Conservation (phyloP, 2,888 invertebrate genomes). For the Hypsopygia costalis region DNA sequence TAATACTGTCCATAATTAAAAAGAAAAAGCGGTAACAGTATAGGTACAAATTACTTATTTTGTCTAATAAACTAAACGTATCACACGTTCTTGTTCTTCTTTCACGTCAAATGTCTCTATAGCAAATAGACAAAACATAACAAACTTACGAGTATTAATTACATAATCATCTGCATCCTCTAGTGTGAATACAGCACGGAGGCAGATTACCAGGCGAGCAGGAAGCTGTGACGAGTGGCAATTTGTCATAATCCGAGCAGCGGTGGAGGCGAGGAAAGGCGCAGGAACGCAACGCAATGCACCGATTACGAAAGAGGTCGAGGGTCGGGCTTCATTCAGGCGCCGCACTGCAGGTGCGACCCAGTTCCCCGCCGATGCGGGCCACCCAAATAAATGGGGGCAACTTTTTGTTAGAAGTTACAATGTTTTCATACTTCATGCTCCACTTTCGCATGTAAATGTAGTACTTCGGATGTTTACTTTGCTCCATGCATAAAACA, state of each 20-base stretch:
- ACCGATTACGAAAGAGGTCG: slow-evolving; percentile 46
- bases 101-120: too few species aligned
- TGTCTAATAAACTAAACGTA: too few species aligned
- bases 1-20: too few species aligned
- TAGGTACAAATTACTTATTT: too few species aligned
- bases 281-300: slow-evolving; percentile 35
- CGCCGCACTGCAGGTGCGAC: slow-evolving; percentile 71
- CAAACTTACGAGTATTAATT: too few species aligned
- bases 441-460: neutral
- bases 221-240: slow-evolving; percentile 3
- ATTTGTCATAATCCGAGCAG: slow-evolving; percentile 7
- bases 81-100: too few species aligned
- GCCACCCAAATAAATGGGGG: slow-evolving; percentile 13
- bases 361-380: slow-evolving; percentile 36
- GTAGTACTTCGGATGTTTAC: neutral
- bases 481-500: neutral
- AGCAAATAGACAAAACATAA: too few species aligned
- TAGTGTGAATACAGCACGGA: too few species aligned
- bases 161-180: too few species aligned
- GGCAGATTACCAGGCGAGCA: too few species aligned
- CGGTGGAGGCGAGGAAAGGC: slow-evolving; percentile 15
- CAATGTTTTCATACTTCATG: neutral
- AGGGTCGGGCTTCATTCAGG: slow-evolving; percentile 28
- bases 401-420: slow-evolving; percentile 18
- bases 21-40: too few species aligned